Conservation (phyloP, 2,888 invertebrate species). For the Drosophila paucipuncta region DNA sequence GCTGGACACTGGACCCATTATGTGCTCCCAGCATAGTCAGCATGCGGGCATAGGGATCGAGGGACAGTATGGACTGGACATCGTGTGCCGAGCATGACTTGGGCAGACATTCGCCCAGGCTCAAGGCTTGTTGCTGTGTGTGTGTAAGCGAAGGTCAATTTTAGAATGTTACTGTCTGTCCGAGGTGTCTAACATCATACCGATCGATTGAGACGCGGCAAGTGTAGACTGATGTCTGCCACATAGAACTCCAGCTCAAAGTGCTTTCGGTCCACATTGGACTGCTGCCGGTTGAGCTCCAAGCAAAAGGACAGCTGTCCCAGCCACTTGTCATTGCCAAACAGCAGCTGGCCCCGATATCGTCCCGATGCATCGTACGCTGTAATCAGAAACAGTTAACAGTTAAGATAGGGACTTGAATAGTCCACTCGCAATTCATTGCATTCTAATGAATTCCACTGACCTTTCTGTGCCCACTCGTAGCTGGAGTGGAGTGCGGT, state of each 20-base stretch:
- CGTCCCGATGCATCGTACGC: conserved; percentile 93
- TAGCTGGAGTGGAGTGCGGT: conserved; percentile 87
- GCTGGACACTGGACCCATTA: conserved; percentile 47
- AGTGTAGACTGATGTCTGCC: conserved; percentile 75
- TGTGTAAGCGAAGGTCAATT: not conserved
- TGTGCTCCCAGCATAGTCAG: conserved; percentile 66
- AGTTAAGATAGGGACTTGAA: not conserved
- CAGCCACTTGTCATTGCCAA: conserved; percentile 93
- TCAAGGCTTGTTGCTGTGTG: conserved; percentile 87
- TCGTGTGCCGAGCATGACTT: conserved; percentile 88
- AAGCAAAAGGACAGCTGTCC: conserved; percentile 90
- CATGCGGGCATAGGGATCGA: conserved; percentile 83
- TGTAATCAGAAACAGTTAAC: conserved; percentile 74
- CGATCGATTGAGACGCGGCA: conserved; percentile 73
- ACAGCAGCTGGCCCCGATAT: conserved; percentile 91
- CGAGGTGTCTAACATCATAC: conserved; percentile 50
- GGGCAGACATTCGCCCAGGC: conserved; percentile 92
- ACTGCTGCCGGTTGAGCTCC: conserved; percentile 86
- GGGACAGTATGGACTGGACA: conserved; percentile 85
- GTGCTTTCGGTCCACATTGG: conserved; percentile 75
- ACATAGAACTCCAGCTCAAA: conserved; percentile 83
- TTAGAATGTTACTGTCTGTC: not conserved
- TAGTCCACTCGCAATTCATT: too few species aligned
- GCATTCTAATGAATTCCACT: conserved; percentile 83
- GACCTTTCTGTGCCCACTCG: conserved; percentile 92